phyloP scores from a whole-genome alignment of 1,140 invertebrate species.

The Hylyphantes graminicola region DNA sequence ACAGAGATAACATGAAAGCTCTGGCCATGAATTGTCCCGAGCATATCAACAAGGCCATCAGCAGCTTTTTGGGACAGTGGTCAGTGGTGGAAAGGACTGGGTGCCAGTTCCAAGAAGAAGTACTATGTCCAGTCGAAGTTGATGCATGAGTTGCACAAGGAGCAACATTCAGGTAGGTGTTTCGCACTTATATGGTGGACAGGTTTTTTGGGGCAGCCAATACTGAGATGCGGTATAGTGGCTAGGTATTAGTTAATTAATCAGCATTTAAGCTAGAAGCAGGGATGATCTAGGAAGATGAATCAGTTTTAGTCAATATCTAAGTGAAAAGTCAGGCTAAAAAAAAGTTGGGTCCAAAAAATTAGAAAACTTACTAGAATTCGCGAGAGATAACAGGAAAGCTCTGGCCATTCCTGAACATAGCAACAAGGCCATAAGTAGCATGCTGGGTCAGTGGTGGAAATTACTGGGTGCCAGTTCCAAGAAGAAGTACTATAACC shows the following conservation, averaged over 20 bases:
- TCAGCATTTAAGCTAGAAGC: too few species aligned
- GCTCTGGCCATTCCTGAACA: constrained; percentile 72
- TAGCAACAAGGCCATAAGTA: constrained; percentile 76
- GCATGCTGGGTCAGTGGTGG: constrained; percentile 72
- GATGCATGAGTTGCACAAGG: constrained; percentile 74
- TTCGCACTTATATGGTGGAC: background rate
- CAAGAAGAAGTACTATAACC: constrained; percentile 72
- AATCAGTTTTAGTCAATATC: too few species aligned
- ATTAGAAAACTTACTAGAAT: too few species aligned
- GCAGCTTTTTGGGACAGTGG: constrained; percentile 72
- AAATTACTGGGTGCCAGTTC: constrained; percentile 67
- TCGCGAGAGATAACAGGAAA: constrained; percentile 74
- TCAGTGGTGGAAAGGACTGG: constrained; percentile 71
- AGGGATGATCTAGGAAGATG: too few species aligned
- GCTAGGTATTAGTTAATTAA: too few species aligned
- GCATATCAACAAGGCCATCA: constrained; percentile 76
- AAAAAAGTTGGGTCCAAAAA: too few species aligned
- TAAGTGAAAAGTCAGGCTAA: too few species aligned
- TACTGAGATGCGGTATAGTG: too few species aligned
- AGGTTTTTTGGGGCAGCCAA: too few species aligned
- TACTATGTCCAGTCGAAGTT: constrained; percentile 73
- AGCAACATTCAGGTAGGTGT: constrained; percentile 73
- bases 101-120: constrained; percentile 68
- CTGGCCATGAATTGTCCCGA: constrained; percentile 72
- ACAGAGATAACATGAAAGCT: constrained; percentile 74